These are phyloP conservation scores for Halichoeres trimaculatus DNA, from an alignment of 2,113 vertebrate genomes.

Conservation along the genomic window DNA sequence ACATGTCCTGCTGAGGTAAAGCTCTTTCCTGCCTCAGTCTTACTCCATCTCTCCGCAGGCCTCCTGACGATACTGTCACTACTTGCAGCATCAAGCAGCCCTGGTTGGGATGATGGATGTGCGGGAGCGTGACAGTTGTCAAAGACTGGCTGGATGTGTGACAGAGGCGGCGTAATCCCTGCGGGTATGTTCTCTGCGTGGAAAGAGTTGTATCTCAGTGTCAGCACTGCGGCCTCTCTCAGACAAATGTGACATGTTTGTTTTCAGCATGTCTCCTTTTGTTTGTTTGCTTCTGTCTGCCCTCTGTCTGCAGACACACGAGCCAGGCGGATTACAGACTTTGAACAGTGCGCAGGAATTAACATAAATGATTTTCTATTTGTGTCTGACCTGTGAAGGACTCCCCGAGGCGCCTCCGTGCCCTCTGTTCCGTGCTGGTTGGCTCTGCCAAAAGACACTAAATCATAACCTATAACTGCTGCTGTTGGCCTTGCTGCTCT, in stretches of 20 bases:
- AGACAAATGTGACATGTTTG: background rate
- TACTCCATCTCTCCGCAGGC: conserved; percentile 39
- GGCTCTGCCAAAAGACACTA: conserved; percentile 3
- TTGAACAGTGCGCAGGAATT: background rate
- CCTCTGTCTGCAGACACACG: background rate
- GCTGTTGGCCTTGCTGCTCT: background rate
- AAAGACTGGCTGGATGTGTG: conserved; percentile 41
- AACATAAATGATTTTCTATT: conserved; percentile 12
- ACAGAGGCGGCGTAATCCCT: conserved; percentile 19
- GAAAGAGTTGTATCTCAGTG: conserved; percentile 6
- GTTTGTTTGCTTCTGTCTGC: background rate
- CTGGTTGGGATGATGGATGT: conserved; percentile 31
- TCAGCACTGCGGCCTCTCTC: conserved; percentile 8
- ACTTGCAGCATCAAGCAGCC: conserved; percentile 51
- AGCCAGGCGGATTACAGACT: background rate
- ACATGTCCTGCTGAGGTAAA: conserved; percentile 52
- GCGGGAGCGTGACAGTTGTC: conserved; percentile 38
- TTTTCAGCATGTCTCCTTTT: background rate
- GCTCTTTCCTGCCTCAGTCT: conserved; percentile 53
- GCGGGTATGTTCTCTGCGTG: conserved; percentile 13
- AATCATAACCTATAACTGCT: conserved; percentile 32
- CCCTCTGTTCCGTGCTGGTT: background rate
- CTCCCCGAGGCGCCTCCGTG: background rate
- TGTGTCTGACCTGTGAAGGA: conserved; percentile 22
- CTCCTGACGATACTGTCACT: conserved; percentile 46